phyloP scores from a whole-genome alignment of 1,140 invertebrate genomes.

The Sminthurinus signatus region DNA sequence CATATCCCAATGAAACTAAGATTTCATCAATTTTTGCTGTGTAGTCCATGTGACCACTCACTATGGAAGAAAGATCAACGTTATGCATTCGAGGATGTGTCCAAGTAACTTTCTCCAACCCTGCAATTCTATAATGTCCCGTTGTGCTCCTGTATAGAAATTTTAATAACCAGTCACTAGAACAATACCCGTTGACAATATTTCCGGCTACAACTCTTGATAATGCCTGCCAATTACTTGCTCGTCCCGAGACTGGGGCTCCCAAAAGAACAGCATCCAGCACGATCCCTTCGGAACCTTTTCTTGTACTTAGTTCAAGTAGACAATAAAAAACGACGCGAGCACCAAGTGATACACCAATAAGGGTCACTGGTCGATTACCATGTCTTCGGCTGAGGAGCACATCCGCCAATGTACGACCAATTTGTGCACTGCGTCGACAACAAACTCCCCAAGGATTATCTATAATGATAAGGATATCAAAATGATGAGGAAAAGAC shows the following conservation, averaged over 20 bases:
- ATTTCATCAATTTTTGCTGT: conserved; percentile 56
- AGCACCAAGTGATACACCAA: conserved; percentile 61
- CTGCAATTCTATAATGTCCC: conserved; percentile 51
- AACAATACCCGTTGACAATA: conserved; percentile 62
- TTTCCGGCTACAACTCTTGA: conserved; percentile 55
- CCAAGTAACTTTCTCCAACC: conserved; percentile 54
- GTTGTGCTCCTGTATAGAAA: conserved; percentile 61
- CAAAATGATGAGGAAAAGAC: too few species aligned
- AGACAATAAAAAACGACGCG: conserved; percentile 66
- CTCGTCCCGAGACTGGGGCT: conserved; percentile 53
- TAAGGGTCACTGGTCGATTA: conserved; percentile 62
- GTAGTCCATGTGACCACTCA: conserved; percentile 58
- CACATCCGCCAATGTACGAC: conserved; percentile 62
- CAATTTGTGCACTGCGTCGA: conserved; percentile 57
- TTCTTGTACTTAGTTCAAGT: conserved; percentile 52
- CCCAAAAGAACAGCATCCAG: conserved; percentile 66
- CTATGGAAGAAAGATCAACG: conserved; percentile 55
- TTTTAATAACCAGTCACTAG: conserved; percentile 61
- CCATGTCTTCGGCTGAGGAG: conserved; percentile 51
- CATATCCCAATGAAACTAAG: conserved; percentile 33
- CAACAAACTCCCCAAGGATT: conserved; percentile 71
- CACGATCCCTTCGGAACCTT: conserved; percentile 54
- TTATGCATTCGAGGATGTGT: conserved; percentile 17
- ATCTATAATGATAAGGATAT: too few species aligned
- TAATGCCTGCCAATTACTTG: conserved; percentile 54